phyloP scores from a whole-genome alignment of 1,140 invertebrate species.

The Nixonia krombeini region DNA sequence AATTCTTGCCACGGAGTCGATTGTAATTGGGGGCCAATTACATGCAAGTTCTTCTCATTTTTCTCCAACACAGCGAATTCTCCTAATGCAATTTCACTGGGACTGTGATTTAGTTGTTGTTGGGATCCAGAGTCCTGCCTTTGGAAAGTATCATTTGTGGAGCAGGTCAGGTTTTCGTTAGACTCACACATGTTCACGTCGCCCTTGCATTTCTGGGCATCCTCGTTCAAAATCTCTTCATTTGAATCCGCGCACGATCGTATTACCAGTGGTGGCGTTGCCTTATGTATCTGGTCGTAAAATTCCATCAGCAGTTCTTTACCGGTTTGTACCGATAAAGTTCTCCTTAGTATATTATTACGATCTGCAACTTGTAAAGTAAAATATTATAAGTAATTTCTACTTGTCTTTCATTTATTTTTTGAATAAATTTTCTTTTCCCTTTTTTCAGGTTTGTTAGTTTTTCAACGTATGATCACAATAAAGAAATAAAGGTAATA shows the following conservation, averaged over 20 bases:
- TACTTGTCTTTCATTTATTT: not conserved
- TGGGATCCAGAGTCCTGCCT: not conserved
- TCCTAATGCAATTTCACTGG: not conserved
- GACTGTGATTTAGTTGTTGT: conserved; percentile 6
- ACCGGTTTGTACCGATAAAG: conserved; percentile 69
- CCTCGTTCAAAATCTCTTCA: conserved; percentile 11
- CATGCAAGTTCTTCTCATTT: conserved; percentile 14
- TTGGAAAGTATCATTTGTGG: conserved; percentile 1
- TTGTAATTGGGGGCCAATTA: conserved; percentile 15
- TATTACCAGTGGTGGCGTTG: conserved; percentile 14
- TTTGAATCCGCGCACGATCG: conserved; percentile 6
- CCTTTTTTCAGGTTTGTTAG: too few relatives aligned
- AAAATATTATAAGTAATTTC: too few relatives aligned
- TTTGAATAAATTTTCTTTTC: too few relatives aligned
- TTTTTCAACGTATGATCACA: too few relatives aligned
- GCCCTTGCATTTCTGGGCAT: conserved; percentile 13
- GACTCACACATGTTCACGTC: conserved; percentile 37
- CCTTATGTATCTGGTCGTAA: conserved; percentile 16
- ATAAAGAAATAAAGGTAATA: too few relatives aligned
- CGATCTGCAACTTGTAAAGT: conserved; percentile 6
- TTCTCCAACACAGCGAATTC: conserved; percentile 8
- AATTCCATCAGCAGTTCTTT: conserved; percentile 62
- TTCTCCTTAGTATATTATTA: conserved; percentile 47
- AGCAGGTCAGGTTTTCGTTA: conserved; percentile 24
- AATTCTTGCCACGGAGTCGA: conserved; percentile 41